A percentile compares a stretch with the other conserved stretches of the same genome.
phyloP scores from a whole-genome alignment of 2,113 vertebrate species.

The Cyphomyrus discorhynchus region DNA sequence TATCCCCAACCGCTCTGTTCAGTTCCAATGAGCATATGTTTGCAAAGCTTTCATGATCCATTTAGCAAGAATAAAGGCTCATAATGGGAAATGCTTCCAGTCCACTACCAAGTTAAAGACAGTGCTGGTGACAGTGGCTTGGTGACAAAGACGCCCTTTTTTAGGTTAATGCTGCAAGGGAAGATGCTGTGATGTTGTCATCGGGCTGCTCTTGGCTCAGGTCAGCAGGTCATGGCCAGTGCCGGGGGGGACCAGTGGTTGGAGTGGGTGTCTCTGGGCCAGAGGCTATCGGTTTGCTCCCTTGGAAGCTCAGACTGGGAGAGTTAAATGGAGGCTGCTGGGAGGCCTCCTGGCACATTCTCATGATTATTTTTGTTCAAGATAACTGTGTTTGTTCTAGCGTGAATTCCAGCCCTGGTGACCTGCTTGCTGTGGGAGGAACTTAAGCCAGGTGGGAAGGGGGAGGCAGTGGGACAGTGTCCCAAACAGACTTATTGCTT shows the following conservation, averaged over 20 bases:
- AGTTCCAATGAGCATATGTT: not conserved
- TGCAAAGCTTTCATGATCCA: not conserved
- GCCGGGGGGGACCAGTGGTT: not conserved
- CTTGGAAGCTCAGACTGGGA: slow-evolving; percentile 13
- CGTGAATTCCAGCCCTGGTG: slow-evolving; percentile 7
- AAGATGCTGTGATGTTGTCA: not conserved
- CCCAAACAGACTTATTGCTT: not conserved
- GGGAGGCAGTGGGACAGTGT: not conserved
- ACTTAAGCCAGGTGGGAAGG: not conserved
- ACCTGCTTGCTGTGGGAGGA: not conserved
- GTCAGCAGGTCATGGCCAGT: not conserved
- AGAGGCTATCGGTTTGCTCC: slow-evolving; percentile 12
- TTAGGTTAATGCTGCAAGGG: not conserved
- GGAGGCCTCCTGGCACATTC: not conserved
- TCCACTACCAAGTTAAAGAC: not conserved
- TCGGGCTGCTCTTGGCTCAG: not conserved
- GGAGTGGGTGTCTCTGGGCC: not conserved
- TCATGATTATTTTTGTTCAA: slow-evolving; percentile 19
- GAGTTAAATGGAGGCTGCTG: slow-evolving; percentile 18
- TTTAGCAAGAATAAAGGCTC: not conserved
- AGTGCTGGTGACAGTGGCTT: not conserved
- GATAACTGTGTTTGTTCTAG: slow-evolving; percentile 19
- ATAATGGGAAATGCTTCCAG: slow-evolving; percentile 1
- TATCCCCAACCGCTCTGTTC: not conserved
- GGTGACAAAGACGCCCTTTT: not conserved